Evolutionary conservation across 2,113 vertebrate species (phyloP).

Genomic region (Saguinus imperator): DNA sequence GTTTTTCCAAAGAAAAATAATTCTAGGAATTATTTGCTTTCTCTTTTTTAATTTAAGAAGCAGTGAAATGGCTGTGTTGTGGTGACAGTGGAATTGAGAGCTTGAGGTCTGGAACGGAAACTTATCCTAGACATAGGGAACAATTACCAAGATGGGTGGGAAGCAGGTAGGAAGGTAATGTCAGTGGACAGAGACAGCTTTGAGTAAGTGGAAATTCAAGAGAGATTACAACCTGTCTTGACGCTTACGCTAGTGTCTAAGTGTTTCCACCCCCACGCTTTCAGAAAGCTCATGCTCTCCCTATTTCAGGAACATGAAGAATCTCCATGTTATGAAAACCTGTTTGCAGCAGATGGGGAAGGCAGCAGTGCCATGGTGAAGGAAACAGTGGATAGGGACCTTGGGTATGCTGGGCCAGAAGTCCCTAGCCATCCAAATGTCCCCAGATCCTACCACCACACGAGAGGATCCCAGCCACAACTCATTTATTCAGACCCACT

Average conservation of each 20-base stretch:
- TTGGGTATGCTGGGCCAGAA: neutral
- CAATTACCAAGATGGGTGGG: neutral
- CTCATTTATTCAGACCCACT: neutral
- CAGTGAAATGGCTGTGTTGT: neutral
- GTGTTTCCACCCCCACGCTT: slow-evolving; percentile 15
- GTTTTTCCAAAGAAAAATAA: neutral
- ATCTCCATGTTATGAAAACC: neutral
- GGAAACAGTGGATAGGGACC: neutral
- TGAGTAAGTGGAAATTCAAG: slow-evolving; percentile 51
- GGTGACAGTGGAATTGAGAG: neutral
- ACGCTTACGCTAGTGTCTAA: neutral
- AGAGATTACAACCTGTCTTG: slow-evolving; percentile 33
- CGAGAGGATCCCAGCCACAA: neutral
- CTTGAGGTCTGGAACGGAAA: neutral
- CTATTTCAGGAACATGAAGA: slow-evolving; percentile 25
- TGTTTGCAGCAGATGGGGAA: neutral
- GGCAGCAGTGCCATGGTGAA: neutral
- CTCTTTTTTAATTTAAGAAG: neutral
- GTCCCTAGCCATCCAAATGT: slow-evolving; percentile 4
- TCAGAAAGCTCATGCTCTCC: slow-evolving; percentile 9
- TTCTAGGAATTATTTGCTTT: neutral
- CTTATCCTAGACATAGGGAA: neutral
- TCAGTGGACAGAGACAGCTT: slow-evolving; percentile 34
- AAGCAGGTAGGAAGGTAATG: neutral
- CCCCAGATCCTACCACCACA: slow-evolving; percentile 7